Conservation (phyloP, 2,113 vertebrate species). For the Mobula hypostoma region DNA sequence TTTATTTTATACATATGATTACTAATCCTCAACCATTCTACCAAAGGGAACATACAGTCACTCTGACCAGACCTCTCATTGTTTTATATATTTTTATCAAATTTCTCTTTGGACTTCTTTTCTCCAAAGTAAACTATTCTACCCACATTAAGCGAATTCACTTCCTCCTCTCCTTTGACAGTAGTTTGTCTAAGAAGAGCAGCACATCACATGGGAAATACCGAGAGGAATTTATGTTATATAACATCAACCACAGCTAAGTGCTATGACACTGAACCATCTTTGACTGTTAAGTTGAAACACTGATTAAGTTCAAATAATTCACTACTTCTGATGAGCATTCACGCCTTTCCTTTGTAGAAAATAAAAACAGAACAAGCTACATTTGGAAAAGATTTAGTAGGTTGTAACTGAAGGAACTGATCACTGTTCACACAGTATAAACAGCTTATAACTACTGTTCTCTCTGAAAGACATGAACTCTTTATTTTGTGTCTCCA, state of each 20-base stretch:
- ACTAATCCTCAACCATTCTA: too few relatives aligned
- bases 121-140: too few relatives aligned
- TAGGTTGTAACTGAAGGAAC: neutral
- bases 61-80: too few relatives aligned
- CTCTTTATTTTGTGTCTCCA: neutral
- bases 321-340: neutral
- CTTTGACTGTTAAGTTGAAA: neutral
- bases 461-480: neutral
- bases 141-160: neutral
- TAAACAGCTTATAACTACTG: neutral
- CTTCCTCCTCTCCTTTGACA: neutral
- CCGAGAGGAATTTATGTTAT: neutral
- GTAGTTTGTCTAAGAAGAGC: neutral
- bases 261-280: neutral
- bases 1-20: too few relatives aligned
- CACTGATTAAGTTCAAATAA: neutral
- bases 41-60: too few relatives aligned
- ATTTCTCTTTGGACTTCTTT: too few relatives aligned
- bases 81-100: too few relatives aligned
- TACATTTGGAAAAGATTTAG: slow-evolving; percentile 10
- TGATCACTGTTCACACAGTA: neutral
- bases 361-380: slow-evolving; percentile 20
- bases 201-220: neutral
- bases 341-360: neutral
- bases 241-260: neutral